phyloP scores from a whole-genome alignment of 1,140 invertebrate species.

The Drosophila pruinosa region DNA sequence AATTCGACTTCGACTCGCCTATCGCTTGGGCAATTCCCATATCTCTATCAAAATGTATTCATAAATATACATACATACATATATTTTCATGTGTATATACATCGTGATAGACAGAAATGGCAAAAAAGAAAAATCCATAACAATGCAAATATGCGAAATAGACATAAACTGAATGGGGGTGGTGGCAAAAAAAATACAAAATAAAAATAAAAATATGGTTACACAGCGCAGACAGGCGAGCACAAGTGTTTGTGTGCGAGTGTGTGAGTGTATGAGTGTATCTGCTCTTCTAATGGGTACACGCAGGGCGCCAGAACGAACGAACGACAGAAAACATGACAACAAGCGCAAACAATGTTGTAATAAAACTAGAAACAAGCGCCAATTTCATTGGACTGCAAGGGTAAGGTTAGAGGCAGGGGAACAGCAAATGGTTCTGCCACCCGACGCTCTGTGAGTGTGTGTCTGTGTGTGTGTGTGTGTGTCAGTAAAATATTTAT shows the following conservation, averaged over 20 bases:
- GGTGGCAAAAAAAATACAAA: constrained; percentile 22
- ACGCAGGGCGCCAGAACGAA: constrained; percentile 61
- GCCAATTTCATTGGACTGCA: constrained; percentile 61
- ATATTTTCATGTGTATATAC: background rate
- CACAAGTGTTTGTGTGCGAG: constrained; percentile 27
- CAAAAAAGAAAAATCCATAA: constrained; percentile 32
- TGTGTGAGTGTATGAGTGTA: constrained; percentile 31
- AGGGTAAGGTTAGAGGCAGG: constrained; percentile 14
- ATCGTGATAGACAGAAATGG: constrained; percentile 28
- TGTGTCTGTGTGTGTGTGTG: background rate
- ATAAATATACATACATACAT: background rate
- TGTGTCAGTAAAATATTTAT: constrained; percentile 62
- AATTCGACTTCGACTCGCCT: constrained; percentile 20
- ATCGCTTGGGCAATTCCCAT: background rate
- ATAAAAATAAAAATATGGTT: constrained; percentile 50
- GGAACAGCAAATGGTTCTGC: background rate
- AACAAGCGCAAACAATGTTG: constrained; percentile 68
- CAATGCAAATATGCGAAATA: constrained; percentile 53
- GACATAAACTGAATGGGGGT: constrained; percentile 18
- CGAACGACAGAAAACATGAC: constrained; percentile 72
- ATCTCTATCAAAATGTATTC: background rate
- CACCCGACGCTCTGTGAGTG: background rate
- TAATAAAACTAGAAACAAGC: constrained; percentile 80
- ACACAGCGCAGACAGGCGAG: constrained; percentile 39
- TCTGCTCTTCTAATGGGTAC: constrained; percentile 55